Conservation (phyloP, 2,888 invertebrate genomes). For the Metallyticus violacea region DNA sequence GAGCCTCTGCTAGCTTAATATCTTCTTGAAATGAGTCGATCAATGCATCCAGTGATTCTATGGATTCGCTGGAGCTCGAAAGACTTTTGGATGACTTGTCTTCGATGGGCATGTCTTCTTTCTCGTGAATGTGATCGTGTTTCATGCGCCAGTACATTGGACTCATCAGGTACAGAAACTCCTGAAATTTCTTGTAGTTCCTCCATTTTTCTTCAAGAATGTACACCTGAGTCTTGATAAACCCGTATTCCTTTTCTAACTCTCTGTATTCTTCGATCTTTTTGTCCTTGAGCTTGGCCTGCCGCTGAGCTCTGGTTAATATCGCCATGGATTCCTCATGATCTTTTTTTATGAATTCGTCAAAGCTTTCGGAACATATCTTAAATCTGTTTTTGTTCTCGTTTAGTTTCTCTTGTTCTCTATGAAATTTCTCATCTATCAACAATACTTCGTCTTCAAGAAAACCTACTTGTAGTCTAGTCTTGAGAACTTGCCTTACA, state of each 20-base stretch:
- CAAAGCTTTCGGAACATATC: constrained; percentile 56
- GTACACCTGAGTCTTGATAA: constrained; percentile 51
- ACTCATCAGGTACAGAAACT: constrained; percentile 65
- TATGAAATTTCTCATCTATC: neutral
- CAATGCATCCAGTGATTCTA: neutral
- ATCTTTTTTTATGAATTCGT: constrained; percentile 59
- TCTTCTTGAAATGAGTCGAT: neutral
- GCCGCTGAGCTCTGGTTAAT: constrained; percentile 52
- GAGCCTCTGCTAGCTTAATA: neutral
- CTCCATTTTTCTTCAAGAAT: constrained; percentile 62
- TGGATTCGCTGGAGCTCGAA: neutral
- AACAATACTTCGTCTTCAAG: constrained; percentile 6
- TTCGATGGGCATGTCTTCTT: too few relatives aligned
- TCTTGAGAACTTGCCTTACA: constrained; percentile 52
- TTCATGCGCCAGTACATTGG: constrained; percentile 58
- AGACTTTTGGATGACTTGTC: neutral
- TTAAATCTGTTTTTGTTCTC: constrained; percentile 43
- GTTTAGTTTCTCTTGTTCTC: neutral
- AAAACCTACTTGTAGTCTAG: constrained; percentile 49
- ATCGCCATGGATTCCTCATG: constrained; percentile 59
- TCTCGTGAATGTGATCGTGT: constrained; percentile 44
- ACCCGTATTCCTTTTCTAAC: constrained; percentile 47
- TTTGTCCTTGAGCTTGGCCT: constrained; percentile 47
- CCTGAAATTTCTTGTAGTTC: constrained; percentile 62
- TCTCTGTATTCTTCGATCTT: constrained; percentile 50